phyloP scores from a whole-genome alignment of 2,113 vertebrate genomes.

The Hylia prasina region DNA sequence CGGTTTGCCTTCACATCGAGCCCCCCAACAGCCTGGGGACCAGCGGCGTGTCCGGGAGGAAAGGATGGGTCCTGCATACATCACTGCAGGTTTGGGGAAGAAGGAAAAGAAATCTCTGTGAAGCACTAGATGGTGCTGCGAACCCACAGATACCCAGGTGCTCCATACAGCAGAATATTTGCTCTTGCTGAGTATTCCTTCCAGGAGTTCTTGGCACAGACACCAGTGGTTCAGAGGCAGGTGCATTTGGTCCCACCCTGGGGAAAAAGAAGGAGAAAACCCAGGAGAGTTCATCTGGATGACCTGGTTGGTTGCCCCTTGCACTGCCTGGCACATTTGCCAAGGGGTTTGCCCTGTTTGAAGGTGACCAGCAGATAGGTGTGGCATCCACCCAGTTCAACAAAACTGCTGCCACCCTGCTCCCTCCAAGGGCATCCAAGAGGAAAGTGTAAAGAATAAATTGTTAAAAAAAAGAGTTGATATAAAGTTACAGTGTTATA shows the following conservation, averaged over 20 bases:
- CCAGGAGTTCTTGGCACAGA: background rate
- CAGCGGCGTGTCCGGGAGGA: rapidly evolving
- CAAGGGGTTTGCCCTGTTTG: background rate
- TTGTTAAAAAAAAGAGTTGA: too few relatives aligned
- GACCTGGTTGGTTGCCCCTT: background rate
- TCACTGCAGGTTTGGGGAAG: rapidly evolving
- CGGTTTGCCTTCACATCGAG: background rate
- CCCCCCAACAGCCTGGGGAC: rapidly evolving
- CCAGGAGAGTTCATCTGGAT: background rate
- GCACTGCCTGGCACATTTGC: rapidly evolving
- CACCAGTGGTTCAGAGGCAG: background rate
- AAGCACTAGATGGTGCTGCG: slow-evolving; percentile 68
- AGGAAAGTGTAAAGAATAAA: too few relatives aligned
- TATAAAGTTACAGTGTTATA: too few relatives aligned
- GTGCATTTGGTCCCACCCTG: background rate
- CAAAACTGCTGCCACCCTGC: background rate
- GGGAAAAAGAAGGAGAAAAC: background rate
- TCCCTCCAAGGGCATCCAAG: background rate
- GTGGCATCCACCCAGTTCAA: background rate
- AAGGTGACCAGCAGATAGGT: background rate
- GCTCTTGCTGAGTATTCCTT: rapidly evolving
- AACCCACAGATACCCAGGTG: background rate
- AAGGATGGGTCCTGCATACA: too few relatives aligned
- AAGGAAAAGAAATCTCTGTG: background rate
- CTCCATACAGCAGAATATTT: rapidly evolving